phyloP scores from a whole-genome alignment of 2,113 vertebrate genomes.

The Chrysochloris asiatica region DNA sequence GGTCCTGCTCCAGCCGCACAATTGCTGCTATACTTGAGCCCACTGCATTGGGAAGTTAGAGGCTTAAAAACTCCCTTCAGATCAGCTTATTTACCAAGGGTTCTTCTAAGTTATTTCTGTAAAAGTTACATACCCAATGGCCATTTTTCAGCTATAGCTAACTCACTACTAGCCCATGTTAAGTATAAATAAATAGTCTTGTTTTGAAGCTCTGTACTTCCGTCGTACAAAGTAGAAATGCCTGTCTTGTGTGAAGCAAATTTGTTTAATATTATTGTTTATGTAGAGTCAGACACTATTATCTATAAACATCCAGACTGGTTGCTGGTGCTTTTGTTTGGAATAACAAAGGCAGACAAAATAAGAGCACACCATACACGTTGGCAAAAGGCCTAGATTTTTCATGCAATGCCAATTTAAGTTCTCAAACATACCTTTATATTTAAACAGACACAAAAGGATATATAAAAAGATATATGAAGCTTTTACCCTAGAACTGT shows the following conservation, averaged over 20 bases:
- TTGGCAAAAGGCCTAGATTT: background rate
- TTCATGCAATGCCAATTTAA: background rate
- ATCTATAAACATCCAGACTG: background rate
- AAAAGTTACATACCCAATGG: background rate
- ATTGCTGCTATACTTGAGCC: no score
- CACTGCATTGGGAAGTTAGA: no score
- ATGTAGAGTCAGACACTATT: background rate
- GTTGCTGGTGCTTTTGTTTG: background rate
- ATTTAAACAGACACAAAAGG: background rate
- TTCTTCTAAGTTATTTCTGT: background rate
- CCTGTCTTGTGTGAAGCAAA: background rate
- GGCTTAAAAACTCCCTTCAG: background rate
- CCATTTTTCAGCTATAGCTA: background rate
- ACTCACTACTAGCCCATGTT: background rate
- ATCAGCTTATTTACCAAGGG: background rate
- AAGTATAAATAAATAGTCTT: background rate
- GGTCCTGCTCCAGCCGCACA: no score
- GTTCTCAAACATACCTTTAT: background rate
- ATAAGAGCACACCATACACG: background rate
- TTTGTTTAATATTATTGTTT: background rate
- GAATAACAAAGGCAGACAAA: background rate
- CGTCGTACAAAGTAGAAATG: background rate
- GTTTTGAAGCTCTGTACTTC: background rate
- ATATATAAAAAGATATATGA: background rate
- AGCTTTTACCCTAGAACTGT: background rate